These are phyloP conservation scores for Rhingia rostrata DNA, from an alignment of 2,888 invertebrate species.

Conservation along the genomic window DNA sequence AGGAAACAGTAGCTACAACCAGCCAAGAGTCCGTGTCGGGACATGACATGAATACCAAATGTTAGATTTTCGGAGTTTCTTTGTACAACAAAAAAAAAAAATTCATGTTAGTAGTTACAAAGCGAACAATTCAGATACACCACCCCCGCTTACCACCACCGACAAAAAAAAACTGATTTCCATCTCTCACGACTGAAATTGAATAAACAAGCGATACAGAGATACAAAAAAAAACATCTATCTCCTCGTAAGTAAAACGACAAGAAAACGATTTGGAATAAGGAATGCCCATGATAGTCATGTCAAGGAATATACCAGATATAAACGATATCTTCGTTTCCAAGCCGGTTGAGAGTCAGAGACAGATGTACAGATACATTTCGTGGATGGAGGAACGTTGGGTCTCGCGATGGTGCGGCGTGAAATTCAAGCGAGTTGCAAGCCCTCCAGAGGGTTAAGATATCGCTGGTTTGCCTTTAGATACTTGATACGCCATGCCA, in stretches of 20 bases:
- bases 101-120: constrained; percentile 49
- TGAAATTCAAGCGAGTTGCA: constrained; percentile 33
- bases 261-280: constrained; percentile 19
- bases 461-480: background rate
- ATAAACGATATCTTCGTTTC: constrained; percentile 32
- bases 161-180: background rate
- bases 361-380: background rate
- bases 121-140: background rate
- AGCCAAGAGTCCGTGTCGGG: background rate
- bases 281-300: constrained; percentile 53
- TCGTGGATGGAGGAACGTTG: background rate
- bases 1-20: background rate
- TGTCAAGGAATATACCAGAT: constrained; percentile 43
- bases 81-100: constrained; percentile 10
- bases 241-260: background rate
- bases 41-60: constrained; percentile 37
- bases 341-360: background rate
- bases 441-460: constrained; percentile 1
- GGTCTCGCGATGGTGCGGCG: constrained; percentile 18
- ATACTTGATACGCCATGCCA: constrained; percentile 28
- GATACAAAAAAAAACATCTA: background rate
- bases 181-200: constrained; percentile 40
- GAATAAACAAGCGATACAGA: constrained; percentile 31
- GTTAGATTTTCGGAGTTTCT: constrained; percentile 18
- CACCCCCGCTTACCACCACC: background rate